Percentiles rank a stretch among this genome's conserved stretches.
Conservation (phyloP, 2,113 vertebrate genomes). For the Bos indicus region DNA sequence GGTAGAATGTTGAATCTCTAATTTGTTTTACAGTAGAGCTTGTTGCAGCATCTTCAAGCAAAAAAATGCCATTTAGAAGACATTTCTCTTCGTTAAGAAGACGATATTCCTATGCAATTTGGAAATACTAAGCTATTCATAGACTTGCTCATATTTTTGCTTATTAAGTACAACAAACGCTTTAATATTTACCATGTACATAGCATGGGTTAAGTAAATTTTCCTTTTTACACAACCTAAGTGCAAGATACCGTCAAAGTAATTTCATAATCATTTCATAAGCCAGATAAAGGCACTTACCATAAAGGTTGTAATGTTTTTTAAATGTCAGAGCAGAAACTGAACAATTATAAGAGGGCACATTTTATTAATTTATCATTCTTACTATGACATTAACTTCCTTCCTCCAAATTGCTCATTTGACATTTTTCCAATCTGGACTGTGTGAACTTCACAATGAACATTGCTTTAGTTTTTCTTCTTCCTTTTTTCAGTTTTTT, state of each 20-base stretch:
- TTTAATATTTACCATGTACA: background rate
- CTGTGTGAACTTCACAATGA: constrained; percentile 34
- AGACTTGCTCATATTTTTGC: constrained; percentile 1
- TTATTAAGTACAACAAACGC: constrained; percentile 19
- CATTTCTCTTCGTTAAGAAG: constrained; percentile 24
- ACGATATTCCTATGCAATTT: background rate
- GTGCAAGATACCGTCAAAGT: constrained; percentile 45
- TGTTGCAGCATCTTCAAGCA: constrained; percentile 19
- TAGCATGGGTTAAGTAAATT: constrained; percentile 54
- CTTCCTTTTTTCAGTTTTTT: background rate
- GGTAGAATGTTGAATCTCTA: background rate
- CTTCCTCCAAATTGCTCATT: constrained; percentile 60
- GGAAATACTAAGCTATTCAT: constrained; percentile 44
- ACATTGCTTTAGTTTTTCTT: background rate
- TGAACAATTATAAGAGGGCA: constrained; percentile 62
- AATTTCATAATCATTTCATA: constrained; percentile 61
- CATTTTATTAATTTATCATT: constrained; percentile 71
- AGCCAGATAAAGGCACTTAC: constrained; percentile 57
- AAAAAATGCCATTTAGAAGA: constrained; percentile 15
- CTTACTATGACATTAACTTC: constrained; percentile 63
- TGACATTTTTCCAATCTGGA: constrained; percentile 62
- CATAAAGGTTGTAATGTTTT: constrained; percentile 63
- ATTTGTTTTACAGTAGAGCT: background rate
- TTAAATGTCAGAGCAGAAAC: constrained; percentile 68
- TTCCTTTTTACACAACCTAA: constrained; percentile 33